Evolutionary conservation across 2,797 vertebrate genomes (phyloP), one percentile per base, ranked within the genome.

Genomic region (Tragelaphus oryx): DNA sequence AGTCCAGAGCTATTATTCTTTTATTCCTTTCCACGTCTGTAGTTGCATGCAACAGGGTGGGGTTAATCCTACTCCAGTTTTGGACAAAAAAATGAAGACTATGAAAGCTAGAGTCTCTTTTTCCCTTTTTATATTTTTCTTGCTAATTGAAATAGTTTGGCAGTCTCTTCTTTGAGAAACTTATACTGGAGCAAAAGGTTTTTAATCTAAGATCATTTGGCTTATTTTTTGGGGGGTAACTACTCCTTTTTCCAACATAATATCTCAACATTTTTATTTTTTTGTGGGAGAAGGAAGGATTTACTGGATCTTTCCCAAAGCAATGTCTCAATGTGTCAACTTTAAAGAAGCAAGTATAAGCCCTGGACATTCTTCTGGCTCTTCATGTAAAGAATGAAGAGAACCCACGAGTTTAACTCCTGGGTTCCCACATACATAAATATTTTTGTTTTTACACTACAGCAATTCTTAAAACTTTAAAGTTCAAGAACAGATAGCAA

Each of bases 141-240:
- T 95, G 52, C 60, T 94, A 55, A 24, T 75, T 59, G 33, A 95
- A 96, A 68, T 46, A 60, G 24, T n/a, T 74, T 87, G 68, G 44
- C 26, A 76, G 4, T 7, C 18, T 90, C 14, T 16, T 74, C 14
- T 74, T 83, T 93, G 44, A 71, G 28, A 86, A 71, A 78, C 6
- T 60, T 71, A 18, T 57, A 90, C 30, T 74, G 87, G 33, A 87
- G 60, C 11, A 62, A 65, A 85, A 13, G 4, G 16, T 41, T 65
- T 94, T 59, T 79, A 33, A 30, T 93, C 44, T 37, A 68, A 90
- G 68, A 59, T 91, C 4, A 16, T 54, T 68, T 88, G 46, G 60
- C 75, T 87, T 5, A 4, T 57, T 14, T 8, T 6, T 62, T 60
- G 81, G 81, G 41, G 59, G 54, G n/a, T 85, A 84, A 78, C n/a